These are phyloP conservation scores for Lordiphosa clarofinis DNA, from an alignment of 1,140 invertebrate genomes.

Conservation along the genomic window DNA sequence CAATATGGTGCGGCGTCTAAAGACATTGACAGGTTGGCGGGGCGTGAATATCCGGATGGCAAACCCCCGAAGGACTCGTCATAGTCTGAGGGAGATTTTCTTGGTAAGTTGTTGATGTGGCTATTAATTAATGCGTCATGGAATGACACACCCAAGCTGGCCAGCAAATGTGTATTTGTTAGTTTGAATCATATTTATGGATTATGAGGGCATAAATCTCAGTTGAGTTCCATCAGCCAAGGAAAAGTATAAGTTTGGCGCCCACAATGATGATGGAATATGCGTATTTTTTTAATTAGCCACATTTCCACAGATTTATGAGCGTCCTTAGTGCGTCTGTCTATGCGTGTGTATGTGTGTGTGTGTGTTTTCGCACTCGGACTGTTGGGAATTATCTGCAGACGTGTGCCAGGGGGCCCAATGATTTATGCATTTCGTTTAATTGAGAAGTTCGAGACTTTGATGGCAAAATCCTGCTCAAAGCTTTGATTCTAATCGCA, in stretches of 20 bases:
- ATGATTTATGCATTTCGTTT: slow-evolving; percentile 79
- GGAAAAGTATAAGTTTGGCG: slow-evolving; percentile 24
- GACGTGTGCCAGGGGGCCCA: slow-evolving; percentile 49
- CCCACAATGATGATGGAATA: slow-evolving; percentile 74
- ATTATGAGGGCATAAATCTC: slow-evolving; percentile 77
- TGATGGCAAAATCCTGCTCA: slow-evolving; percentile 64
- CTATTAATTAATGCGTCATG: slow-evolving; percentile 76
- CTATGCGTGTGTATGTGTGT: slow-evolving; percentile 15
- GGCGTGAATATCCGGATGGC: slow-evolving; percentile 32
- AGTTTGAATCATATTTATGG: slow-evolving; percentile 75
- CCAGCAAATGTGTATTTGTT: slow-evolving; percentile 40
- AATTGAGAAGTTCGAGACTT: slow-evolving; percentile 78
- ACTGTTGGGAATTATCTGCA: slow-evolving; percentile 73
- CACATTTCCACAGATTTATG: slow-evolving; percentile 72
- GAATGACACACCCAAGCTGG: slow-evolving; percentile 61
- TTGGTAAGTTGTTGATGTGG: slow-evolving; percentile 72
- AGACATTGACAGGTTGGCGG: slow-evolving; percentile 60
- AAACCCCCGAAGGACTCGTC: slow-evolving; percentile 55
- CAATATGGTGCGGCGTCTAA: slow-evolving; percentile 18
- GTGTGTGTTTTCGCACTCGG: slow-evolving; percentile 56
- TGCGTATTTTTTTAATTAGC: slow-evolving; percentile 78
- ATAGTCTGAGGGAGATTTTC: slow-evolving; percentile 20
- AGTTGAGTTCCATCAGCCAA: slow-evolving; percentile 56
- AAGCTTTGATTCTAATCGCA: slow-evolving; percentile 75
- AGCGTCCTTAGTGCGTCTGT: slow-evolving; percentile 44